phyloP scores from a whole-genome alignment of 2,888 invertebrate genomes.

The Bellardia bayeri region DNA sequence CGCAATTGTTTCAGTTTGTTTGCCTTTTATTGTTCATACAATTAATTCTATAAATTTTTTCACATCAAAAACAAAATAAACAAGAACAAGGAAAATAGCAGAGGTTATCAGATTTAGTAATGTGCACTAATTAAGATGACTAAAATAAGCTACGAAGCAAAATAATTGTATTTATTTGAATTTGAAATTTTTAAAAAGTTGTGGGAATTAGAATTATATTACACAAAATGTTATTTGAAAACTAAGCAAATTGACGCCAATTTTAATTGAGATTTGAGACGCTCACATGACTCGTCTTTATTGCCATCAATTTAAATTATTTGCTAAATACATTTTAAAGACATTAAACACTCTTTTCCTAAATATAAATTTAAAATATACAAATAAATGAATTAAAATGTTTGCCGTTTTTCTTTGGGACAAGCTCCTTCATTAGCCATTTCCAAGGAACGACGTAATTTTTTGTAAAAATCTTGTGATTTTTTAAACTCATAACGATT shows the following conservation, averaged over 20 bases:
- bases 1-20: background rate
- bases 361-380: background rate
- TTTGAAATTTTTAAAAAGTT: background rate
- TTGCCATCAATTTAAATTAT: too few relatives aligned
- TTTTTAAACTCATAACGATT: conserved; percentile 98
- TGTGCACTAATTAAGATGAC: conserved; percentile 13
- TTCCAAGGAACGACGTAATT: conserved; percentile 77
- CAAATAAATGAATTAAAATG: background rate
- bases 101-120: conserved; percentile 34
- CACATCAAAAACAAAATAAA: conserved; percentile 3
- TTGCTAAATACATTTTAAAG: background rate
- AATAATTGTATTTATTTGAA: background rate
- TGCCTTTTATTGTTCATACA: background rate
- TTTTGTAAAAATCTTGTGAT: conserved; percentile 84
- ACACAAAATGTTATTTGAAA: background rate
- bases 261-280: background rate
- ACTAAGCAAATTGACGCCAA: background rate
- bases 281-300: too few relatives aligned
- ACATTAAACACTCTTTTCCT: background rate
- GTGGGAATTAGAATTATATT: background rate
- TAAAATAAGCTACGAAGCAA: background rate
- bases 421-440: conserved; percentile 77
- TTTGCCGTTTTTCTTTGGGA: conserved; percentile 42
- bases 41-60: background rate
- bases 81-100: background rate